Evolutionary conservation across 1,140 invertebrate species (phyloP), one percentile per base, ranked within the genome.

Genomic region (Megalopta genalis): DNA sequence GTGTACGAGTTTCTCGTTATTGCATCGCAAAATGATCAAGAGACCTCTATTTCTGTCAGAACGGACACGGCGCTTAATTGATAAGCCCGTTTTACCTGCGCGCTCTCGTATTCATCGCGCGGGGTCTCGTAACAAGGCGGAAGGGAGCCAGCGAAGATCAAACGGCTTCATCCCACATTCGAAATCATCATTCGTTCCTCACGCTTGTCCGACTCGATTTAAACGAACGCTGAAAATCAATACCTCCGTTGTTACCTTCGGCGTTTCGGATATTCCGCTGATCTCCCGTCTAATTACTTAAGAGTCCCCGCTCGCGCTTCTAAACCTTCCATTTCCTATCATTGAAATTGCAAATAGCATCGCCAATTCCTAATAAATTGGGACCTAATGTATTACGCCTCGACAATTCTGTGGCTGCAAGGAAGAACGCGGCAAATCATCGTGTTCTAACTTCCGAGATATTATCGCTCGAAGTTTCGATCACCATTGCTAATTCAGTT

Each of bases 121-220:
- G 23, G 62, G 21, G 46, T 71, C 68, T 60, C 25, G 21, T 86
- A 82, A 85, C 76, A 60, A 85, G 66, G 63, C 60, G 27, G 21
- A 57, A 72, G 67, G 69, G 60, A 42, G 32, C 42, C 25, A 49
- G 37, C 63, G 67, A 70, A 81, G 69, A 87, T 87, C 77, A 87
- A 87, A 88, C 76, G 79, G 73, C 73, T 87, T 87, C 76, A 68
- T 75, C 59, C 64, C 71, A 69, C 83, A 63, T 75, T 76, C 73
- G 77, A 72, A 69, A 77, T 77, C 78, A 70, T 60, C 81, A 79
- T 85, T 83, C 54, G 67, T 81, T 60, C 80, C 18, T 85, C 79
- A 88, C 87, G 87, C 80, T 67, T 88, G 87, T 88, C 87, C 14
- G 80, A 88, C 57, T 88, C 84, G 68, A 88, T 88, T 78, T 54